Conservation (phyloP, 2,797 vertebrate species). For the Gymnothorax javanicus region DNA sequence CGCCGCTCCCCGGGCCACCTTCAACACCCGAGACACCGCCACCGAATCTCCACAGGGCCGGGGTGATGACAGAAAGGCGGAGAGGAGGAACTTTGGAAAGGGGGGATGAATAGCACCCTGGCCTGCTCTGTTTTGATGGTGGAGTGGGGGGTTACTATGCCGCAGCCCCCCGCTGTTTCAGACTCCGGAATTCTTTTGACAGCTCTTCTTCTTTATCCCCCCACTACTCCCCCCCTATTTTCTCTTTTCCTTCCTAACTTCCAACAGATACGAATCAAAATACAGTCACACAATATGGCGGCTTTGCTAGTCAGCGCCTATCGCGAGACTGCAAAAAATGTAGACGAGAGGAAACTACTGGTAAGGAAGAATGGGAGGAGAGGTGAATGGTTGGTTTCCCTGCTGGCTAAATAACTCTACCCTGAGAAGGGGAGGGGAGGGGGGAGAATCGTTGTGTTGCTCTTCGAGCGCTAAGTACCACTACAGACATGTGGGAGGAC, state of each 20-base stretch:
- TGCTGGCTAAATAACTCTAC: background rate
- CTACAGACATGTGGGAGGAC: constrained; percentile 39
- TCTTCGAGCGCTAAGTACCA: constrained; percentile 35
- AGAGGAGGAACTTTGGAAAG: constrained; percentile 56
- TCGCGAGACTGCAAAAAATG: constrained; percentile 78
- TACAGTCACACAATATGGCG: constrained; percentile 94
- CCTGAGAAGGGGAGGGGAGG: background rate
- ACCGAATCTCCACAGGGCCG: constrained; percentile 69
- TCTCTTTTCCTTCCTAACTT: constrained; percentile 70
- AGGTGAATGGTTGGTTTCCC: background rate
- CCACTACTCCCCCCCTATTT: constrained; percentile 63
- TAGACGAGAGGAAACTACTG: constrained; percentile 43
- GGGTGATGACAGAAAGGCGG: constrained; percentile 62
- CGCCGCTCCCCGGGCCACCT: constrained; percentile 74
- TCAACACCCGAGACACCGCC: constrained; percentile 70
- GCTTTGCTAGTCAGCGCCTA: constrained; percentile 68
- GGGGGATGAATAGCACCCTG: constrained; percentile 62
- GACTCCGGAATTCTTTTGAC: constrained; percentile 64
- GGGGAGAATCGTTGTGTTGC: background rate
- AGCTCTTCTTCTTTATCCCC: constrained; percentile 66
- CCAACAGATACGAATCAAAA: constrained; percentile 87
- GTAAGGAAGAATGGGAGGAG: constrained; percentile 39
- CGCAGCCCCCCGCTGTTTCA: constrained; percentile 54
- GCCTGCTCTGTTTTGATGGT: constrained; percentile 64
- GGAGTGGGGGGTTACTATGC: constrained; percentile 55